These are phyloP conservation scores for Nemopilema nomurai DNA, from an alignment of 30 jellyfish, hydroid and myxozoan species.

Conservation along the genomic window DNA sequence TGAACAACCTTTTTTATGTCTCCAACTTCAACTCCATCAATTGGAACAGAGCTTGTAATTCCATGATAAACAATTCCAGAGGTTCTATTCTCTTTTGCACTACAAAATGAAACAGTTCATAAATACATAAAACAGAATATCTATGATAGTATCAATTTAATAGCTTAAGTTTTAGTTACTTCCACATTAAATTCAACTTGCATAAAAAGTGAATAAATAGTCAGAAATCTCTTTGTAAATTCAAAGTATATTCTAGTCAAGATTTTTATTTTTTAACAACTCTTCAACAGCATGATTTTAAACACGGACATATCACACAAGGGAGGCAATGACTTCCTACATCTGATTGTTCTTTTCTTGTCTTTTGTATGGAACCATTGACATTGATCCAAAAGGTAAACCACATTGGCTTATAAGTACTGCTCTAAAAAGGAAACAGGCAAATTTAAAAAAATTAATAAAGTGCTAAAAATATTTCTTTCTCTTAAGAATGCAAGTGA, in stretches of 20 bases:
- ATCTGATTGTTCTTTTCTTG: background rate
- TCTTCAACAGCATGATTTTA: too few species aligned
- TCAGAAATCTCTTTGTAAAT: too few species aligned
- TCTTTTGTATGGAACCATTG: slow-evolving; percentile 77
- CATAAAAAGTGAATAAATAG: background rate
- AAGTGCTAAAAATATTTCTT: too few species aligned
- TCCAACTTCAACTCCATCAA: slow-evolving; percentile 78
- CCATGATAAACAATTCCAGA: slow-evolving; percentile 13
- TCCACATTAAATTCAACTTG: background rate
- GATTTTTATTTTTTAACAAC: too few species aligned
- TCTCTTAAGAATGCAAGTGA: too few species aligned
- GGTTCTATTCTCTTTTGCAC: slow-evolving; percentile 37
- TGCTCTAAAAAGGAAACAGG: slow-evolving; percentile 34
- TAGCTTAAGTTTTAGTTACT: background rate
- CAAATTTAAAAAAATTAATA: too few species aligned
- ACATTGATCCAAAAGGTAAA: slow-evolving; percentile 59
- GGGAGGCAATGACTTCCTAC: background rate
- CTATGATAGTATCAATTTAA: background rate
- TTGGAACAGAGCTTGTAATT: slow-evolving; percentile 17
- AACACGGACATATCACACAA: too few species aligned
- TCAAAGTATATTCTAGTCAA: too few species aligned
- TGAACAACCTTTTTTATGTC: slow-evolving; percentile 64
- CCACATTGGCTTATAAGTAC: slow-evolving; percentile 55
- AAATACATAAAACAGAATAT: background rate
- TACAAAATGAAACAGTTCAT: background rate